phyloP scores from a whole-genome alignment of 2,113 vertebrate genomes.

The Rhinogobius similis region DNA sequence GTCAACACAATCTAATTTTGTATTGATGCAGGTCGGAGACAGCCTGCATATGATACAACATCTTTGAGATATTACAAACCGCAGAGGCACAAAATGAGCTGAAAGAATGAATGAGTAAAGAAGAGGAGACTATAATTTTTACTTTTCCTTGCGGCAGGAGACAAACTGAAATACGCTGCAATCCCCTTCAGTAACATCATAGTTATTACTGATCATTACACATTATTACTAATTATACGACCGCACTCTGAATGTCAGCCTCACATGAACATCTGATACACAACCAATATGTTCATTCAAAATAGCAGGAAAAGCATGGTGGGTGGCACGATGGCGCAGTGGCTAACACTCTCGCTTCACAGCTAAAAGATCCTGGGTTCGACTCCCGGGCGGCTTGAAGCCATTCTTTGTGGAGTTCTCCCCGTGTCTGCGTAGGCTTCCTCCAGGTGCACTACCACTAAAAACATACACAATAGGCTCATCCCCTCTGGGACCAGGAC shows the following conservation, averaged over 20 bases:
- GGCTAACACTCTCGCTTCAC: too few species aligned
- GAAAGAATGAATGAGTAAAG: slow-evolving; percentile 5
- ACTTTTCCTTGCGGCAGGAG: background rate
- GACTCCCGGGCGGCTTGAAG: too few species aligned
- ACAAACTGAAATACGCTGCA: background rate
- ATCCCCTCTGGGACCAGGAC: too few species aligned
- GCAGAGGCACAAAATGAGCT: background rate
- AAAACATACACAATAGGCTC: too few species aligned
- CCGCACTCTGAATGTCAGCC: background rate
- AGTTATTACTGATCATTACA: slow-evolving; percentile 18
- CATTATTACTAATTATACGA: background rate
- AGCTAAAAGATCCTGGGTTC: too few species aligned
- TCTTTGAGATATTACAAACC: background rate
- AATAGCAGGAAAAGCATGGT: background rate
- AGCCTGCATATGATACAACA: background rate
- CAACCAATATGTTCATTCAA: background rate
- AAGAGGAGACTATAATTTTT: slow-evolving; percentile 1
- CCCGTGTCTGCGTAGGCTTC: too few species aligned
- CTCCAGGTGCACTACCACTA: too few species aligned
- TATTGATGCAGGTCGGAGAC: background rate
- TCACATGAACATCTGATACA: slow-evolving; percentile 1
- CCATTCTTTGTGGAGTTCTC: too few species aligned
- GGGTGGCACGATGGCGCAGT: too few species aligned
- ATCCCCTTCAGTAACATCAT: background rate
- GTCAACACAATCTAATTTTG: background rate